Percentiles rank a stretch among this genome's conserved stretches.
Conservation (phyloP, 2,113 vertebrate species). For the Ornithorhynchus anatinus region DNA sequence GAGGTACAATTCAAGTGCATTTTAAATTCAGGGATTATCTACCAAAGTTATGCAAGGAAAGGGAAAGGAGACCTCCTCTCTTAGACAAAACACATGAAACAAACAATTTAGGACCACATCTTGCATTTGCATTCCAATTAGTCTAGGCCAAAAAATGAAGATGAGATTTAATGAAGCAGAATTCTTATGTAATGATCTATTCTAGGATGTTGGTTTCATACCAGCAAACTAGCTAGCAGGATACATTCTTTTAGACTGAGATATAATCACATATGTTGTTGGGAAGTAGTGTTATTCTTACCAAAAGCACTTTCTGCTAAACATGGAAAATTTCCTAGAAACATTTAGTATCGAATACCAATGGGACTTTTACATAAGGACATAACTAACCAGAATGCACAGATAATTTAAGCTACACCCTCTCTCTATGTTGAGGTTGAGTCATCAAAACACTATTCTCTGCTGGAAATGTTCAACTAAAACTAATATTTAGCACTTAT, state of each 20-base stretch:
- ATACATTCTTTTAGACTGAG: background rate
- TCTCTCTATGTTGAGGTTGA: background rate
- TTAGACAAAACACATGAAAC: too few species aligned
- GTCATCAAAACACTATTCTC: background rate
- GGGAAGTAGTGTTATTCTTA: background rate
- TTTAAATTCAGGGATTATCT: too few species aligned
- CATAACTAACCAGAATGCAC: background rate
- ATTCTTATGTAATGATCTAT: background rate
- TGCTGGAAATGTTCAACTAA: background rate
- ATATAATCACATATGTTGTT: background rate
- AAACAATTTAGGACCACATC: too few species aligned
- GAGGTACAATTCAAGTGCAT: too few species aligned
- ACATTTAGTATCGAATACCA: background rate
- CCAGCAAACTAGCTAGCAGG: background rate
- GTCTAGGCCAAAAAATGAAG: background rate
- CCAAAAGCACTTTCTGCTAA: background rate
- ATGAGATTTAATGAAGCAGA: background rate
- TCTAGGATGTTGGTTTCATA: background rate
- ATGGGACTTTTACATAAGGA: background rate
- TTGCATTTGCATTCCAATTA: background rate
- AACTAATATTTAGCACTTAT: background rate
- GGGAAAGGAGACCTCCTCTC: too few species aligned
- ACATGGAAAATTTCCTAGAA: background rate
- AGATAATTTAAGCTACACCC: background rate
- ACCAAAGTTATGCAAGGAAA: too few species aligned